Evolutionary conservation across 2,113 vertebrate species (phyloP).

Genomic region (Oostethus manadensis): DNA sequence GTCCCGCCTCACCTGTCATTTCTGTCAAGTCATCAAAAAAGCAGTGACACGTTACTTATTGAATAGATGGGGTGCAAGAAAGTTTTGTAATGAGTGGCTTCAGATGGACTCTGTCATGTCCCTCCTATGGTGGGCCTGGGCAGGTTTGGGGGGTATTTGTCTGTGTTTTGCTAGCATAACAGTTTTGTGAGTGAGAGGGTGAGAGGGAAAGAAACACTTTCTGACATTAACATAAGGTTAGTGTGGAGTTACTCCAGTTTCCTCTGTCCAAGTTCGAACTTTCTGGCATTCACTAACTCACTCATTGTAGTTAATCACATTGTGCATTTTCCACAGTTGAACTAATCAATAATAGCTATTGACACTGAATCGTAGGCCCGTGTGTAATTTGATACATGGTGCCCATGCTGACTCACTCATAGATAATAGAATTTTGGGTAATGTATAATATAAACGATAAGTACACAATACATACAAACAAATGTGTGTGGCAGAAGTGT

Average conservation of each 20-base stretch:
- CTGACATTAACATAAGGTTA: too few species aligned
- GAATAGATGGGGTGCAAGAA: not conserved
- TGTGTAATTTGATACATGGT: not conserved
- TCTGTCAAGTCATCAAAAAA: not conserved
- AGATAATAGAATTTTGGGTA: not conserved
- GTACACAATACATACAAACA: too few species aligned
- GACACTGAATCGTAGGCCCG: not conserved
- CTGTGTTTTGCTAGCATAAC: slow-evolving; percentile 31
- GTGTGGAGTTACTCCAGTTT: too few species aligned
- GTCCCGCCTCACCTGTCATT: slow-evolving; percentile 4
- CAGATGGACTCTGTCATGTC: slow-evolving; percentile 6
- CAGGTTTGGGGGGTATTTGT: slow-evolving; percentile 15
- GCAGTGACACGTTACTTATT: not conserved
- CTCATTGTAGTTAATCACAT: not conserved
- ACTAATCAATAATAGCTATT: slow-evolving; percentile 4
- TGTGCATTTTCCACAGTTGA: not conserved
- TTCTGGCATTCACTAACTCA: too few species aligned
- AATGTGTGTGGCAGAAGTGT: too few species aligned
- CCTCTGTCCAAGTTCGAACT: too few species aligned
- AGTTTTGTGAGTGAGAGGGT: not conserved
- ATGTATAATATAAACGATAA: too few species aligned
- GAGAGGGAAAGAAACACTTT: too few species aligned
- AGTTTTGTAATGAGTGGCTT: slow-evolving; percentile 19
- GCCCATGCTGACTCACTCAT: not conserved
- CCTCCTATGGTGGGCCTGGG: slow-evolving; percentile 9